Percentiles rank a stretch among this genome's conserved stretches.
phyloP scores from a whole-genome alignment of 2,113 vertebrate genomes.

The Dunckerocampus dactyliophorus region DNA sequence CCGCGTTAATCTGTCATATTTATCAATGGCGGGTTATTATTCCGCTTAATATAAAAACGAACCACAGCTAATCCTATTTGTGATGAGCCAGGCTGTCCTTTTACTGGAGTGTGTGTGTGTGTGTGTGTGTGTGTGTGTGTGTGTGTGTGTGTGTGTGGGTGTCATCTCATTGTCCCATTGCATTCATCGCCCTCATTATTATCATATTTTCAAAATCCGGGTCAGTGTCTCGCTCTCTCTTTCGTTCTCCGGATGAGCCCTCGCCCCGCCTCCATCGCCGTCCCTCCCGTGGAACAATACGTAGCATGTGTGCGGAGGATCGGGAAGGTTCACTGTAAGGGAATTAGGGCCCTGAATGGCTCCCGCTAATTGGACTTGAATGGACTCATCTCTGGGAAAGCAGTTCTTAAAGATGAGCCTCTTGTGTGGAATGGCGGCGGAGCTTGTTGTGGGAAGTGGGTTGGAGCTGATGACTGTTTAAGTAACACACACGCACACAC shows the following conservation, averaged over 20 bases:
- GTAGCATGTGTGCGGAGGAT: conserved; percentile 71
- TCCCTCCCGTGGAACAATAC: conserved; percentile 62
- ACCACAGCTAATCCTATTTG: conserved; percentile 61
- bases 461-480: conserved; percentile 61
- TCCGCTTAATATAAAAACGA: conserved; percentile 46
- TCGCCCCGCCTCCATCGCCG: not conserved
- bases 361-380: conserved; percentile 71
- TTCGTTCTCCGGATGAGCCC: conserved; percentile 8
- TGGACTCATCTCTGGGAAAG: conserved; percentile 69
- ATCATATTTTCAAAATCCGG: conserved; percentile 68
- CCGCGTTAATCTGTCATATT: conserved; percentile 51
- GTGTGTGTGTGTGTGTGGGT: conserved; percentile 44
- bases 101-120: not conserved
- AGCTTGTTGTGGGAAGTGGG: conserved; percentile 71
- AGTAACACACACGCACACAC: conserved; percentile 32
- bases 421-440: conserved; percentile 47
- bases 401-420: conserved; percentile 70
- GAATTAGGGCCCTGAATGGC: conserved; percentile 72
- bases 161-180: conserved; percentile 50
- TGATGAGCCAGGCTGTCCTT: conserved; percentile 58
- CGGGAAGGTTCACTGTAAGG: conserved; percentile 69
- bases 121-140: conserved; percentile 12
- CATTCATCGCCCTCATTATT: conserved; percentile 65
- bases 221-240: conserved; percentile 59
- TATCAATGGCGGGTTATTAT: conserved; percentile 41